phyloP scores from a whole-genome alignment of 2,113 vertebrate species.

The Dipodomys ordii region DNA sequence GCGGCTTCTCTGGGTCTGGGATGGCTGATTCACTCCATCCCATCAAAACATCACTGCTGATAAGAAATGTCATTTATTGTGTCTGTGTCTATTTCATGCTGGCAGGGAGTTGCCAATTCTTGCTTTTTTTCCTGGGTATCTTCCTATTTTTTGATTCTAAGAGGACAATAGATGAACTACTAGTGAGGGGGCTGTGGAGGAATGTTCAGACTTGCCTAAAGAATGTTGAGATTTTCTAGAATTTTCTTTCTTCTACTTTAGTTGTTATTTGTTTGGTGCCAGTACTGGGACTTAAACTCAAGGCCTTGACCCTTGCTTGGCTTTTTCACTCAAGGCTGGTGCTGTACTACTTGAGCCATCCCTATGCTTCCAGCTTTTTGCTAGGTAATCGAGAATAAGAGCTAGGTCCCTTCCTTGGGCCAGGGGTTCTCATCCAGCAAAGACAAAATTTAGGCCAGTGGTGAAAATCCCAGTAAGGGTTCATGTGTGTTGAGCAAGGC shows the following conservation, averaged over 20 bases:
- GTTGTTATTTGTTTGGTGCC: neutral
- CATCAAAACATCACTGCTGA: neutral
- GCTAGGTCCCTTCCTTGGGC: too few species aligned
- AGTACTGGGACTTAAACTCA: neutral
- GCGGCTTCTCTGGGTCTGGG: accelerated
- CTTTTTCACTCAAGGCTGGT: neutral
- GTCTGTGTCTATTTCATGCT: neutral
- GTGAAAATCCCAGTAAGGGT: conserved; percentile 12
- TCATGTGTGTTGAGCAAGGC: neutral
- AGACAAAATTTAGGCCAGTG: neutral
- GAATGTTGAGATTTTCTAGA: neutral
- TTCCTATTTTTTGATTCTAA: neutral
- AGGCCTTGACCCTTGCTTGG: neutral
- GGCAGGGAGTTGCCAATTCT: neutral
- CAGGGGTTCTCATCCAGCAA: neutral
- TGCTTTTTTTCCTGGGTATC: neutral
- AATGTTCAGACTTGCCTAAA: conserved; percentile 30
- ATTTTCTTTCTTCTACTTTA: neutral
- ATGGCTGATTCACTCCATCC: neutral
- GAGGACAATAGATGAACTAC: neutral
- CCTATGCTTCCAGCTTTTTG: neutral
- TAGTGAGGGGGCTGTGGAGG: neutral
- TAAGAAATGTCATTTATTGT: neutral
- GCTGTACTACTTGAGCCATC: too few species aligned
- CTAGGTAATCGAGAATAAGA: too few species aligned